Percentiles rank a stretch among this genome's conserved stretches.
Conservation (phyloP, 1,140 invertebrate species). For the Pentalonia nigronervosa region DNA sequence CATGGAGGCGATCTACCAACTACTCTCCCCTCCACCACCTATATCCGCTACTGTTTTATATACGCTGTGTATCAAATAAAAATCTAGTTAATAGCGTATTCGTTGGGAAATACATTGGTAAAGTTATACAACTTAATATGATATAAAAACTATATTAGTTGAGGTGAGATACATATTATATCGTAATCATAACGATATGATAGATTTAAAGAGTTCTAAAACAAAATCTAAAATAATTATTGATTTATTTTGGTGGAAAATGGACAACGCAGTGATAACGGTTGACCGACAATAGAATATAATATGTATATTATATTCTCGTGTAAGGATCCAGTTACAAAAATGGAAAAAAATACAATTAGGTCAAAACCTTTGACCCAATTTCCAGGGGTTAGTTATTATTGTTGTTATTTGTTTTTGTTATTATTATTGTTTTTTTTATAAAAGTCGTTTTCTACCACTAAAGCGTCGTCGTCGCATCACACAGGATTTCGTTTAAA, state of each 20-base stretch:
- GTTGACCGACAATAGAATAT: no score
- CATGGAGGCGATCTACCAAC: no score
- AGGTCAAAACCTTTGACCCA: conserved; percentile 5
- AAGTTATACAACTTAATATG: not conserved
- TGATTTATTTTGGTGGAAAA: not conserved
- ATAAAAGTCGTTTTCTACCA: not conserved
- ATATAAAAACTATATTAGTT: not conserved
- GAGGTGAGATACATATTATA: not conserved
- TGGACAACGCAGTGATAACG: no score
- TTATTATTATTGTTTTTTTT: not conserved
- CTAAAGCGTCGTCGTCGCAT: not conserved
- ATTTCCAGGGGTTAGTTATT: conserved; percentile 12
- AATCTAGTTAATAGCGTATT: not conserved
- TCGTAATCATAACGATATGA: not conserved
- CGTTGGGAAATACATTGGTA: not conserved
- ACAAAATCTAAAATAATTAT: not conserved
- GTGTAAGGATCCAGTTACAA: not conserved
- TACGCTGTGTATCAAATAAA: no score
- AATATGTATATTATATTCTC: not conserved
- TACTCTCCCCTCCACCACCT: no score
- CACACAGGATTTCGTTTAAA: conserved; percentile 17
- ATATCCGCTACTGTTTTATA: no score
- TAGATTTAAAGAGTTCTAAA: not conserved
- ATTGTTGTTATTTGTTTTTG: not conserved
- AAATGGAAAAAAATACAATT: not conserved